Evolutionary conservation across 2,797 vertebrate species (phyloP).

Genomic region (Acanthiza pusilla): DNA sequence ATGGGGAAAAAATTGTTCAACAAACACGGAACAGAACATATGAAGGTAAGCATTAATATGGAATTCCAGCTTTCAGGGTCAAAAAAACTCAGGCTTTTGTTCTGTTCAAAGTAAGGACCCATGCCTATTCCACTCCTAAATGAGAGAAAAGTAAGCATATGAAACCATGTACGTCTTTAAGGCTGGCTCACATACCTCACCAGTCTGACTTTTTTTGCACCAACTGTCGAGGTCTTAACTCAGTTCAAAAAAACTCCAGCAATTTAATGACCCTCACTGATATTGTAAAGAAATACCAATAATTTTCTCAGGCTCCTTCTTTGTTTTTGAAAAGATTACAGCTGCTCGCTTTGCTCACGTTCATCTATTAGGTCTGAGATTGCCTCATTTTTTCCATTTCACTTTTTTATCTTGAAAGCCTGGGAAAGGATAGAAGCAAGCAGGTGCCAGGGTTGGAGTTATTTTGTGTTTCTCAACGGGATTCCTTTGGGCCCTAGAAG

Average conservation of each 20-base stretch:
- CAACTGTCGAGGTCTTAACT: background rate
- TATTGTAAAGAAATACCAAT: conserved; percentile 7
- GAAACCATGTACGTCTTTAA: background rate
- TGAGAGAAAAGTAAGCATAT: background rate
- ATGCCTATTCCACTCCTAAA: background rate
- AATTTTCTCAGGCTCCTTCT: conserved; percentile 35
- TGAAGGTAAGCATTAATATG: conserved; percentile 83
- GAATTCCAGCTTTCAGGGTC: background rate
- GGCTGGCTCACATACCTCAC: background rate
- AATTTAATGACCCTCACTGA: background rate
- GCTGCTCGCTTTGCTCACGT: background rate
- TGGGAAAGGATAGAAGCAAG: conserved; percentile 32
- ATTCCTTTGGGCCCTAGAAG: background rate
- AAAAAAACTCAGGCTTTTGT: background rate
- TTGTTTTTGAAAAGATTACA: conserved; percentile 58
- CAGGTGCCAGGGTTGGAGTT: background rate
- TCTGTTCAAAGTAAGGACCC: background rate
- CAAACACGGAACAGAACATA: conserved; percentile 93
- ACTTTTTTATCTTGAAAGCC: conserved; percentile 38
- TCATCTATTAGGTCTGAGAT: conserved; percentile 10
- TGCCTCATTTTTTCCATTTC: conserved; percentile 45
- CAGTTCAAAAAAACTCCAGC: background rate
- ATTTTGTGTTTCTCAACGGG: background rate
- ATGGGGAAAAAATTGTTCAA: conserved; percentile 87
- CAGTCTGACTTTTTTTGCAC: background rate